Evolutionary conservation across 2,113 vertebrate genomes (phyloP).

Genomic region (Saccopteryx bilineata): DNA sequence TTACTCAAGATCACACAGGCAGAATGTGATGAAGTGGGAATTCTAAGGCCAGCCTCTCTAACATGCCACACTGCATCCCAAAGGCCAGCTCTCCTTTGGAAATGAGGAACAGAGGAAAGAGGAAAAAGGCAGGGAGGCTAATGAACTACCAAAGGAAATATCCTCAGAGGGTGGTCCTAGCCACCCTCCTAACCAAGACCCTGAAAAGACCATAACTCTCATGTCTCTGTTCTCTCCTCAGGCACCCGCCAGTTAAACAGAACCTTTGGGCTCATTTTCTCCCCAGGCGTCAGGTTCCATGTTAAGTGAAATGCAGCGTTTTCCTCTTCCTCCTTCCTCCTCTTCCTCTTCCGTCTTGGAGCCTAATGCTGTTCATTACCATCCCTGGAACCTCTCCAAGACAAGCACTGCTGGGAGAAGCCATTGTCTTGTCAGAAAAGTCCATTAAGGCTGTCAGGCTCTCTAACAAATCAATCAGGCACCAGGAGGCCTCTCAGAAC

Average conservation of each 20-base stretch:
- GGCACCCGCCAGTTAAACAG: slow-evolving; percentile 35
- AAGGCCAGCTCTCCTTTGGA: not conserved
- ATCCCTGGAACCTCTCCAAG: slow-evolving; percentile 83
- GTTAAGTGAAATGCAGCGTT: not conserved
- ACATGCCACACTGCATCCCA: not conserved
- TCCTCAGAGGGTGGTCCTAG: not conserved
- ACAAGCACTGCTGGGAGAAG: slow-evolving; percentile 70
- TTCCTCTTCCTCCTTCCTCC: not conserved
- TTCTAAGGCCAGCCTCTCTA: not conserved
- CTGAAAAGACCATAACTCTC: not conserved
- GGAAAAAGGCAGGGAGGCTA: not conserved
- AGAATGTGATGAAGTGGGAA: not conserved
- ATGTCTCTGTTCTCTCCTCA: not conserved
- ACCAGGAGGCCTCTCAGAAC: slow-evolving; percentile 77
- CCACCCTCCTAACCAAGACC: not conserved
- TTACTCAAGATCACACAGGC: not conserved
- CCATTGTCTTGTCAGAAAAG: slow-evolving; percentile 83
- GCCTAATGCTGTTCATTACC: slow-evolving; percentile 76
- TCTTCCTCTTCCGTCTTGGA: slow-evolving; percentile 38
- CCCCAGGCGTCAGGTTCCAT: not conserved
- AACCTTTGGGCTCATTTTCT: not conserved
- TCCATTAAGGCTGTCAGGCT: slow-evolving; percentile 81
- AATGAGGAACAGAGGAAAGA: not conserved
- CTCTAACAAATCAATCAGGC: slow-evolving; percentile 85
- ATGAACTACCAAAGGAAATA: fast-evolving